Conservation (phyloP, 35 echinoderm and acorn worm species). For the Lytechinus pictus region DNA sequence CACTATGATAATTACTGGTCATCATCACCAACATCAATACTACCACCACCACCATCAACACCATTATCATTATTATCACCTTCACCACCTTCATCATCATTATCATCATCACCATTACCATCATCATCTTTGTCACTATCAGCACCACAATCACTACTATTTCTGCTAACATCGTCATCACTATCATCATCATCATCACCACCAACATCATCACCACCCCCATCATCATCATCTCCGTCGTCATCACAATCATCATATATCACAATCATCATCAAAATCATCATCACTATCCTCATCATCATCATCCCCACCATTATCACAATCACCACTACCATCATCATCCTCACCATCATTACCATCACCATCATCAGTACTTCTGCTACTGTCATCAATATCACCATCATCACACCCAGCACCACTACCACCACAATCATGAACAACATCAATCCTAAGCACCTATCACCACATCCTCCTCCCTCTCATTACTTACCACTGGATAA, state of each 20-base stretch:
- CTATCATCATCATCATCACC: neutral
- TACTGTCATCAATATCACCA: neutral
- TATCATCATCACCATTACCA: too few species aligned
- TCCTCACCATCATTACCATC: neutral
- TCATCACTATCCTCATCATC: neutral
- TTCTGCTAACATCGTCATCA: too few species aligned
- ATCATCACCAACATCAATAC: too few species aligned
- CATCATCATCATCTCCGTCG: neutral
- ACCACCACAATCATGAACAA: too few species aligned
- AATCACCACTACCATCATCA: neutral
- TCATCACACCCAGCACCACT: too few species aligned
- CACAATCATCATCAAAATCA: neutral
- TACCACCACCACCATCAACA: neutral
- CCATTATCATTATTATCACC: neutral
- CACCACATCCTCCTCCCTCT: neutral
- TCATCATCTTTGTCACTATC: too few species aligned
- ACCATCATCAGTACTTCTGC: neutral
- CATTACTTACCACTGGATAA: slow-evolving; percentile 60
- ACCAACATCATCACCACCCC: neutral
- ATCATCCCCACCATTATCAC: neutral
- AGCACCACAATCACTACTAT: too few species aligned
- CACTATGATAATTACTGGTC: neutral
- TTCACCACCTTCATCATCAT: neutral
- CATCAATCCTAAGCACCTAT: too few species aligned
- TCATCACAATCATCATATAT: neutral